These are phyloP conservation scores for Acleris holmiana DNA, from an alignment of 2,888 invertebrate genomes.

Conservation along the genomic window DNA sequence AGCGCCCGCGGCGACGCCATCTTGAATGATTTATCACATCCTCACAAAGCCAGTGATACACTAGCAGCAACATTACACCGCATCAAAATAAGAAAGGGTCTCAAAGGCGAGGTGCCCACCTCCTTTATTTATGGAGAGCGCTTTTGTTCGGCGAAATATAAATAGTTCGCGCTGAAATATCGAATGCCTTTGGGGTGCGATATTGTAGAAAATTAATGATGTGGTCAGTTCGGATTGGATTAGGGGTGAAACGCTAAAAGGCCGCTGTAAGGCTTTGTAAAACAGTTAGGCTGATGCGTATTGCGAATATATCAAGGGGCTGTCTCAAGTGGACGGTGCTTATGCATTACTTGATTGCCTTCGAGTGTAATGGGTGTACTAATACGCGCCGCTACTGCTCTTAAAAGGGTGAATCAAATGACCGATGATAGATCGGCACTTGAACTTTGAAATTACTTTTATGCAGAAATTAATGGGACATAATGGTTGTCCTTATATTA, in stretches of 20 bases:
- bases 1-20: constrained; percentile 9
- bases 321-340: constrained; percentile 42
- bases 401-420: constrained; percentile 25
- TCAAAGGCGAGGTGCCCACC: constrained; percentile 78
- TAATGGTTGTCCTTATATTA: not conserved
- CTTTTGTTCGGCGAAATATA: constrained; percentile 81
- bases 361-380: constrained; percentile 33
- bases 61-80: constrained; percentile 71
- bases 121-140: constrained; percentile 78
- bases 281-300: constrained; percentile 68
- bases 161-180: constrained; percentile 81
- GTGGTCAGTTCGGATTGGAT: constrained; percentile 81
- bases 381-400: constrained; percentile 1
- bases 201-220: constrained; percentile 82
- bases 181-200: constrained; percentile 77
- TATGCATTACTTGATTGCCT: constrained; percentile 55
- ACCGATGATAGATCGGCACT: constrained; percentile 3
- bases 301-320: constrained; percentile 34
- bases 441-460: too few species aligned
- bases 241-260: constrained; percentile 78
- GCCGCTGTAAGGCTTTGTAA: constrained; percentile 73
- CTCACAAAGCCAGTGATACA: constrained; percentile 57
- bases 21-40: constrained; percentile 72
- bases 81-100: constrained; percentile 81
- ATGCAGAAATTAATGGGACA: not conserved